phyloP scores from a whole-genome alignment of 2,113 vertebrate genomes.

The Hippocampus guttulatus region DNA sequence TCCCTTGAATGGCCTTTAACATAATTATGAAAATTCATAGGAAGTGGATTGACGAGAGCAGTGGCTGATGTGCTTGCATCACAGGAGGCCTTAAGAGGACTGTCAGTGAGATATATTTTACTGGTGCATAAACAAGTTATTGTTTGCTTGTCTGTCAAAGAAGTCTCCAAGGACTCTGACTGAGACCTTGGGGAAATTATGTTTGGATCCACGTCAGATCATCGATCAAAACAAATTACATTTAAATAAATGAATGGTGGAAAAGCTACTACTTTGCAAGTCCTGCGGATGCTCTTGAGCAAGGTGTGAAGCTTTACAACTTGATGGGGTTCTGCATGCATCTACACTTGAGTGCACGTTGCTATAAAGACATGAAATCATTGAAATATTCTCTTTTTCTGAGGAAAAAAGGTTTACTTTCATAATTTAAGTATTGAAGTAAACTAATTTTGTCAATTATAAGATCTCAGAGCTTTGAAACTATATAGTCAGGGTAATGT shows the following conservation, averaged over 20 bases:
- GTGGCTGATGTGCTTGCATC: conserved; percentile 9
- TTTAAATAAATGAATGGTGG: conserved; percentile 2
- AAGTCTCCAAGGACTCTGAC: conserved; percentile 21
- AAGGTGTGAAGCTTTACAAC: no score
- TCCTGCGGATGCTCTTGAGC: no score
- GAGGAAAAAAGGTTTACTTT: no score
- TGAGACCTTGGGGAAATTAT: conserved; percentile 53
- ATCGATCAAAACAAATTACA: conserved; percentile 8
- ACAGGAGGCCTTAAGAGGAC: conserved; percentile 17
- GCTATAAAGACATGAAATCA: no score
- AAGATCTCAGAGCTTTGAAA: no score
- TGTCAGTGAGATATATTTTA: conserved; percentile 41
- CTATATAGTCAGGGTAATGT: no score
- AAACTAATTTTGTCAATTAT: no score
- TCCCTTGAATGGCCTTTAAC: conserved; percentile 20
- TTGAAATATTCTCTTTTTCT: no score
- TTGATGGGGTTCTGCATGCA: no score
- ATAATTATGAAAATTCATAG: conserved; percentile 46
- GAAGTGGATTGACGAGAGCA: conserved; percentile 9
- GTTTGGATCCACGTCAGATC: conserved; percentile 32
- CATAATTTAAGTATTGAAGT: no score
- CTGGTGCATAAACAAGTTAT: conserved; percentile 32
- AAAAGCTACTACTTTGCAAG: no score
- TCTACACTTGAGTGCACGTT: no score
- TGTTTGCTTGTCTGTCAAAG: conserved; percentile 39